These are phyloP conservation scores for Hypselothyrea guttata DNA, from an alignment of 2,888 invertebrate species.

Conservation along the genomic window DNA sequence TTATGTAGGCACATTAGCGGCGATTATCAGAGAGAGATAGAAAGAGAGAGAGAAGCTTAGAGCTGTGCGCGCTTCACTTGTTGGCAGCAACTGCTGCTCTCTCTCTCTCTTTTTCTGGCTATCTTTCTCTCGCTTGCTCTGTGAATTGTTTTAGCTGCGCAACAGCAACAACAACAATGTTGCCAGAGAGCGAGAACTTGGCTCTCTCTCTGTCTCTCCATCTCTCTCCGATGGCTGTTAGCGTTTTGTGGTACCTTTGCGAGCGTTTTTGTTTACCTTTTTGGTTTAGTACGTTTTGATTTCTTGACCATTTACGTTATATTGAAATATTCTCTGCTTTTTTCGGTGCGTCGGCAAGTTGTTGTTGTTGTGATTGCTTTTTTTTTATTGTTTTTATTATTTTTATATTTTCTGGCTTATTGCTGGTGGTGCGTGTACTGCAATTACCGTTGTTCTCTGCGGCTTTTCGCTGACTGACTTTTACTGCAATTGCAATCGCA, in stretches of 20 bases:
- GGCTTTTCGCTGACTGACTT: slow-evolving; percentile 20
- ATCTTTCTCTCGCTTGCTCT: too few species aligned
- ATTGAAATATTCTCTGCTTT: slow-evolving; percentile 51
- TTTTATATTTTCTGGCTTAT: slow-evolving; percentile 12
- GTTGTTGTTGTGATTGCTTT: slow-evolving; percentile 14
- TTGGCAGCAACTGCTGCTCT: slow-evolving; percentile 15
- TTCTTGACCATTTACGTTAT: slow-evolving; percentile 77
- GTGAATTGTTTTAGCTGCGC: slow-evolving; percentile 44
- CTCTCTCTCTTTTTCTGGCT: too few species aligned
- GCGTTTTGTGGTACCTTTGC: slow-evolving; percentile 58
- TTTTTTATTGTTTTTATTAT: slow-evolving; percentile 5
- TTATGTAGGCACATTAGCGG: slow-evolving; percentile 56
- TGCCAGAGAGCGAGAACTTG: slow-evolving; percentile 43
- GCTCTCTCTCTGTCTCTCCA: slow-evolving; percentile 1
- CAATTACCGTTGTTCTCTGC: slow-evolving; percentile 65
- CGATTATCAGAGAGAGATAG: slow-evolving; percentile 54
- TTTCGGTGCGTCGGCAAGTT: slow-evolving; percentile 44
- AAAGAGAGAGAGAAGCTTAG: slow-evolving; percentile 19
- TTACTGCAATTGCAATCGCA: slow-evolving; percentile 54
- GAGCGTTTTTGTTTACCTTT: slow-evolving; percentile 75
- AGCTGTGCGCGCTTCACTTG: slow-evolving; percentile 47
- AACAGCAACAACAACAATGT: slow-evolving; percentile 70
- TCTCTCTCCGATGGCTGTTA: slow-evolving; percentile 5
- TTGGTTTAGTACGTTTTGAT: slow-evolving; percentile 73
- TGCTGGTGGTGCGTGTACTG: slow-evolving; percentile 55